A percentile compares a stretch with the other conserved stretches of the same genome.
These are phyloP conservation scores for Microplitis mediator DNA, from an alignment of 1,140 invertebrate species.

Conservation along the genomic window DNA sequence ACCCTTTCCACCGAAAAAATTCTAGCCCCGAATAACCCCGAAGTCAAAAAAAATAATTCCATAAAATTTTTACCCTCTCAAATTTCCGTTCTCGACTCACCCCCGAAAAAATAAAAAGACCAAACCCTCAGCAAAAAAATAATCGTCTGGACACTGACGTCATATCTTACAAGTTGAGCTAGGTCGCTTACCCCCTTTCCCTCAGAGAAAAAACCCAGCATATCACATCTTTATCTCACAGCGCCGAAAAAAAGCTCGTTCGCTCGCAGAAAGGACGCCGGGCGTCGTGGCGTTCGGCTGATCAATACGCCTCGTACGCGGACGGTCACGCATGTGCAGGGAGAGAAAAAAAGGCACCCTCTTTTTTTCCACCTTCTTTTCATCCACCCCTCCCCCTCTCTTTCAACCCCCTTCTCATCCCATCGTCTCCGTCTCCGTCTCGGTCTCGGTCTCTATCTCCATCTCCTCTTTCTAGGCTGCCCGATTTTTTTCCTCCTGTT, in stretches of 20 bases:
- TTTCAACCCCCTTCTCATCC: constrained; percentile 26
- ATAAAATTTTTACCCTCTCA: too few species aligned
- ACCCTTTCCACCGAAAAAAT: too few species aligned
- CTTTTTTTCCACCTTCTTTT: constrained; percentile 21
- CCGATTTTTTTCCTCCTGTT: constrained; percentile 57
- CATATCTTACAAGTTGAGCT: background rate
- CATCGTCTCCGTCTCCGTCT: background rate
- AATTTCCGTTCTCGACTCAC: too few species aligned
- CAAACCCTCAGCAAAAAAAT: background rate
- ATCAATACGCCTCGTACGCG: constrained; percentile 63
- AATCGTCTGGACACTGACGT: background rate
- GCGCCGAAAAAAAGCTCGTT: constrained; percentile 54
- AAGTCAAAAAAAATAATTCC: too few species aligned
- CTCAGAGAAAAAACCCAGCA: background rate
- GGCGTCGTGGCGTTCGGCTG: constrained; percentile 63
- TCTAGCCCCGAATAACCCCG: too few species aligned
- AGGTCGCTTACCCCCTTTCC: constrained; percentile 4
- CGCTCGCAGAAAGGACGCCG: constrained; percentile 62
- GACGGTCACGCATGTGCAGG: constrained; percentile 63
- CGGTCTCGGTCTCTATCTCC: constrained; percentile 36
- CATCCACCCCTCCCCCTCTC: constrained; percentile 31
- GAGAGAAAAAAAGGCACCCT: constrained; percentile 36
- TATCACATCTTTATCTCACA: constrained; percentile 16
- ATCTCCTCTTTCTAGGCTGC: constrained; percentile 44
- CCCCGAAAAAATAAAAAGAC: background rate